Evolutionary conservation across 2,797 vertebrate genomes (phyloP).

Genomic region (Sebastes vulpes): DNA sequence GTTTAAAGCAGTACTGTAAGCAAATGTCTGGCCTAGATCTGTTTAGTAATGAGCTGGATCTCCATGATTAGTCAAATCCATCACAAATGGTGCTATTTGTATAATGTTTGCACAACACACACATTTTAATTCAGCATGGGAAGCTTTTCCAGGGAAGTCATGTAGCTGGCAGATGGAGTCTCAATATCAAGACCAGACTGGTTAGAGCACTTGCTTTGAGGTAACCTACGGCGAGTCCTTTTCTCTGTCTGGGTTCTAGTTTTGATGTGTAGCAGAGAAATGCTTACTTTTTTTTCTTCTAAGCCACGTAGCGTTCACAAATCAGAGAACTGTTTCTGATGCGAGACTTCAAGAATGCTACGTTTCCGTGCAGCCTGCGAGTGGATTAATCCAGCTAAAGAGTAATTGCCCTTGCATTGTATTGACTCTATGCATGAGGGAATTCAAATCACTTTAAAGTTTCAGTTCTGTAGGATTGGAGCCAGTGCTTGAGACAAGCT

Average conservation of each 20-base stretch:
- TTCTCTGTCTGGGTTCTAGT: constrained; percentile 37
- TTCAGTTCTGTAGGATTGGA: constrained; percentile 59
- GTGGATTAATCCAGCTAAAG: constrained; percentile 74
- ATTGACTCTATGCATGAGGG: constrained; percentile 72
- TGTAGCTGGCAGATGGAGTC: constrained; percentile 59
- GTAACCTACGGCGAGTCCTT: constrained; percentile 45
- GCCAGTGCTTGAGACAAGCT: constrained; percentile 57
- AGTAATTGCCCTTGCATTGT: constrained; percentile 74
- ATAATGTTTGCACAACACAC: constrained; percentile 58
- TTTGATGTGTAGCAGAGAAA: constrained; percentile 45
- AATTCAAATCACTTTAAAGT: constrained; percentile 78
- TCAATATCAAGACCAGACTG: constrained; percentile 50
- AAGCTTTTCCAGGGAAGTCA: constrained; percentile 51
- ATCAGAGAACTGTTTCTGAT: constrained; percentile 61
- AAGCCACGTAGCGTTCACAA: constrained; percentile 22
- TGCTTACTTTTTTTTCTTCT: constrained; percentile 9
- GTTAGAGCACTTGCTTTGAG: constrained; percentile 52
- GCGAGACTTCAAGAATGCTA: constrained; percentile 43
- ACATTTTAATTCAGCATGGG: constrained; percentile 33
- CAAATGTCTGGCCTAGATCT: constrained; percentile 69
- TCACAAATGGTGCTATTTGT: constrained; percentile 64
- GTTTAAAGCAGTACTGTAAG: constrained; percentile 64
- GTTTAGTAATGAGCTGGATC: constrained; percentile 65
- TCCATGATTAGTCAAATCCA: constrained; percentile 69
- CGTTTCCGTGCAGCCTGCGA: constrained; percentile 50